Evolutionary conservation across 2,113 vertebrate genomes (phyloP).

Genomic region (Aptenodytes patagonicus): DNA sequence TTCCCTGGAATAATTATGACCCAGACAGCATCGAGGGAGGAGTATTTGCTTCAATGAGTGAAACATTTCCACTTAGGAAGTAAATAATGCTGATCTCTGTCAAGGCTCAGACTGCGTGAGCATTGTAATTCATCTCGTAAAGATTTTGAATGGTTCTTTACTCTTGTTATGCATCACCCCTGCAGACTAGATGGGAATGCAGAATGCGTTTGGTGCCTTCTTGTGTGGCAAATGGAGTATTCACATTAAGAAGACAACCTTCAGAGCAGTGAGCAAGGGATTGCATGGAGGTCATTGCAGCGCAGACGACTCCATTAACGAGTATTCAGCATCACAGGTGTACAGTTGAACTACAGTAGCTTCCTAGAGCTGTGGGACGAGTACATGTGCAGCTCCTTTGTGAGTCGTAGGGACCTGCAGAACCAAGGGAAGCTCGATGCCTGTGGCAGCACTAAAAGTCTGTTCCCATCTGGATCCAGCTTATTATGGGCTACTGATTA

Average conservation of each 20-base stretch:
- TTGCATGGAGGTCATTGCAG: not conserved
- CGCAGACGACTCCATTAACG: not conserved
- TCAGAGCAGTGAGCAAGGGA: not conserved
- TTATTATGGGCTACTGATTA: not conserved
- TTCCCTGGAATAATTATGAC: not conserved
- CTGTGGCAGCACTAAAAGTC: not conserved
- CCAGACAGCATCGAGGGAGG: not conserved
- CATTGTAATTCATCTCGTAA: not conserved
- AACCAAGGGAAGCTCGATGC: not conserved
- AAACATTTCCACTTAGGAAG: not conserved
- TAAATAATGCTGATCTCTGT: not conserved
- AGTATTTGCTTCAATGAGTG: conserved; percentile 1
- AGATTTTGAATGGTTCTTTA: not conserved
- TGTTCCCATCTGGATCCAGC: not conserved
- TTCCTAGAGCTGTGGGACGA: not conserved
- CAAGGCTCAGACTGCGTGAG: not conserved
- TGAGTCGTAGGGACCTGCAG: not conserved
- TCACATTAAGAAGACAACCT: accelerated
- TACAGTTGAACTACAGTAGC: not conserved
- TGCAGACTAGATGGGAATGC: not conserved
- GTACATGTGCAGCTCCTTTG: not conserved
- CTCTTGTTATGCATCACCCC: not conserved
- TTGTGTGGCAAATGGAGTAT: not conserved
- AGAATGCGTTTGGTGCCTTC: not conserved
- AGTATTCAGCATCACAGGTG: not conserved